Evolutionary conservation across 2,888 invertebrate genomes (phyloP).

Genomic region (Erpobdella octoculata): DNA sequence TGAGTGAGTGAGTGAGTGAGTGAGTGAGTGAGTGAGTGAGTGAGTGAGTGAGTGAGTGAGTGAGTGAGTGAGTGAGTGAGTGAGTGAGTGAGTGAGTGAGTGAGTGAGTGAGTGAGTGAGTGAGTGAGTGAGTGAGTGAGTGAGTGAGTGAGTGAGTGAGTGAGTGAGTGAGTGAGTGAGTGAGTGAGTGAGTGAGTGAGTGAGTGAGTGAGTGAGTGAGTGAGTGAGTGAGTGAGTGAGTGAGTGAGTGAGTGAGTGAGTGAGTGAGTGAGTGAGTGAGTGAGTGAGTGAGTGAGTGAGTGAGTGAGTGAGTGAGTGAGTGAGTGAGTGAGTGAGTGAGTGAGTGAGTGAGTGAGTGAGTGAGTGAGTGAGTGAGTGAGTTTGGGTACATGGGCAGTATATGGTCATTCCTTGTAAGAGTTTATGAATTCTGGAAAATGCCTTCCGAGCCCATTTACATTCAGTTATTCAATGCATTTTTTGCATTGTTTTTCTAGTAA

Average conservation of each 20-base stretch:
- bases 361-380: background rate
- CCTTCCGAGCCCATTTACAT: too few species aligned
- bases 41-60: background rate
- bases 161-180: background rate
- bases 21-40: background rate
- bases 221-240: too few species aligned
- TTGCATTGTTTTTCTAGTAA: too few species aligned
- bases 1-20: conserved; percentile 4
- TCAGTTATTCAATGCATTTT: too few species aligned
- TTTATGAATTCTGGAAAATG: too few species aligned
- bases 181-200: background rate
- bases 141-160: background rate
- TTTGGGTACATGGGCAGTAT: too few species aligned
- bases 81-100: background rate
- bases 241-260: background rate
- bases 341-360: background rate
- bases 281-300: background rate
- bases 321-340: background rate
- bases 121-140: background rate
- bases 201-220: background rate
- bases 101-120: background rate
- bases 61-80: background rate
- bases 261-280: background rate
- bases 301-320: background rate
- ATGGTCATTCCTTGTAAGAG: too few species aligned